These are phyloP conservation scores for Anoura caudifer DNA, from an alignment of 2,113 vertebrate species.

Conservation along the genomic window DNA sequence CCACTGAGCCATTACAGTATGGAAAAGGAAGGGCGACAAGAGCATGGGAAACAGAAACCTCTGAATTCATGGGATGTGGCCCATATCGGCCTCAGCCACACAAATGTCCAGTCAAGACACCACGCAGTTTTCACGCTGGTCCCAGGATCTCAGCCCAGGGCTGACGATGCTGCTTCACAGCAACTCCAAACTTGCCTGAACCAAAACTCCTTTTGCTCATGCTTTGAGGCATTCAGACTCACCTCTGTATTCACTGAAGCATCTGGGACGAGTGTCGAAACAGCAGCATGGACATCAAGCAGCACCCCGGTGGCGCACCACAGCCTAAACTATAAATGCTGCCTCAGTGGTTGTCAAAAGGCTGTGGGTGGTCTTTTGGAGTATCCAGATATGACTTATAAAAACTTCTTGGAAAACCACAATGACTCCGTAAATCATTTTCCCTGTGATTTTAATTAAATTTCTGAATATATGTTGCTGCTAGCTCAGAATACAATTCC, in stretches of 20 bases:
- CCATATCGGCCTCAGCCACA: background rate
- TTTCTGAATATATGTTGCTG: conserved; percentile 51
- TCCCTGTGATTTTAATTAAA: conserved; percentile 26
- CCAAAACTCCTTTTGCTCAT: conserved; percentile 39
- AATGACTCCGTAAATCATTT: background rate
- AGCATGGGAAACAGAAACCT: background rate
- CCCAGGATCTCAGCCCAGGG: conserved; percentile 53
- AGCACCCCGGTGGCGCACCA: conserved; percentile 69
- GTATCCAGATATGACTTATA: background rate
- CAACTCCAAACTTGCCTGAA: conserved; percentile 57
- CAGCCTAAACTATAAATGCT: background rate
- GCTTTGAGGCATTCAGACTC: conserved; percentile 67
- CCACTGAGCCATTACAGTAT: background rate
- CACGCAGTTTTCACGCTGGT: conserved; percentile 51
- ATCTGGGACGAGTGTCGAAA: conserved; percentile 76
- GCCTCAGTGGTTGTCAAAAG: conserved; percentile 54
- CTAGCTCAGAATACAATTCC: conserved; percentile 36
- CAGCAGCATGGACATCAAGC: conserved; percentile 64
- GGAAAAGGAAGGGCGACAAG: background rate
- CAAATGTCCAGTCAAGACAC: conserved; percentile 36
- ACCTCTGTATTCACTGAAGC: conserved; percentile 76
- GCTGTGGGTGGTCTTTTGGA: conserved; percentile 55
- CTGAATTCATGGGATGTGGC: background rate
- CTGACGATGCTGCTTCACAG: background rate
- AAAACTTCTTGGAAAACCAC: conserved; percentile 35